phyloP scores from a whole-genome alignment of 2,888 invertebrate species.

The Unio delphinus region DNA sequence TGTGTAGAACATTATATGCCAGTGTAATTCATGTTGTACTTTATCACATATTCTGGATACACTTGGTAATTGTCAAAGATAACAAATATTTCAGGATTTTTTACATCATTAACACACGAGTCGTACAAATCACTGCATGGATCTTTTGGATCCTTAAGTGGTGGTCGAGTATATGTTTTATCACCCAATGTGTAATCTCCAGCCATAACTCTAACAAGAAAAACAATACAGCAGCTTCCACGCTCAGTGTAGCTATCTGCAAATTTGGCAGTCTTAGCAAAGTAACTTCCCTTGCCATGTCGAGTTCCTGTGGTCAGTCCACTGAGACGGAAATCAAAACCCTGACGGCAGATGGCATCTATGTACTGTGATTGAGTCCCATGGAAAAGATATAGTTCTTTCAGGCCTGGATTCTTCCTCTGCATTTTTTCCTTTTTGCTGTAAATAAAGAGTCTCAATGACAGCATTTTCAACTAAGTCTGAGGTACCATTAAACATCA shows the following conservation, averaged over 20 bases:
- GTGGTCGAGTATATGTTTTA: constrained; percentile 51
- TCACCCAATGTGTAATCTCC: constrained; percentile 52
- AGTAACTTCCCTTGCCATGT: constrained; percentile 61
- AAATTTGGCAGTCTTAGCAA: constrained; percentile 47
- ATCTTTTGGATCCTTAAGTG: constrained; percentile 42
- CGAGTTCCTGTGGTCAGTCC: constrained; percentile 45
- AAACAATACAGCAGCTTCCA: constrained; percentile 31
- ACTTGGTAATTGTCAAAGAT: constrained; percentile 58
- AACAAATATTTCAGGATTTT: constrained; percentile 55
- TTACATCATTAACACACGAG: constrained; percentile 55
- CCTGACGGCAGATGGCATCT: constrained; percentile 53
- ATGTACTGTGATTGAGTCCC: constrained; percentile 44
- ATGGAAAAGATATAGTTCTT: constrained; percentile 50
- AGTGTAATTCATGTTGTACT: constrained; percentile 12
- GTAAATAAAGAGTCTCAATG: constrained; percentile 7
- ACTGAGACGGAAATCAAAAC: constrained; percentile 60
- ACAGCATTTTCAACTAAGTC: neutral
- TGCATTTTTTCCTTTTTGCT: constrained; percentile 49
- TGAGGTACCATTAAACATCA: neutral
- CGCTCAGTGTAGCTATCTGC: constrained; percentile 39
- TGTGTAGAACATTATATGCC: no score
- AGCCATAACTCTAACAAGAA: constrained; percentile 56
- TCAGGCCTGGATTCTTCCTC: constrained; percentile 20
- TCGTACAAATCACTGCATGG: constrained; percentile 54
- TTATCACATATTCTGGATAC: constrained; percentile 62